Evolutionary conservation across 1,140 invertebrate species (phyloP), one percentile per base, ranked within the genome.

Genomic region (Eufriesea mexicana): DNA sequence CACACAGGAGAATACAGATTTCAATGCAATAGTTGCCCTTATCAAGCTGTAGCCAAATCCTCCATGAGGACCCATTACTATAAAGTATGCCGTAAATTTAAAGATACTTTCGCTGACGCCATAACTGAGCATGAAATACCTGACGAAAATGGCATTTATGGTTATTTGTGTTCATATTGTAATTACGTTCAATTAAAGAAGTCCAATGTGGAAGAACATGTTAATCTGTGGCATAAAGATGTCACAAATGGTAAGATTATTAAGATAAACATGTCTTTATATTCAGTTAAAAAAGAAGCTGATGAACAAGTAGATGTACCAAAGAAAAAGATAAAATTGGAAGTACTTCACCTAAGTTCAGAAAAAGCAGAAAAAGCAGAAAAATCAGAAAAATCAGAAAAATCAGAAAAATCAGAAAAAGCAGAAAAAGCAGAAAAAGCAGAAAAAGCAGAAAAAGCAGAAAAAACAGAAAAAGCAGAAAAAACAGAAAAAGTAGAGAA

Each of bases 1-100:
- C 97, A 97, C 80, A 97, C 96, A 0, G 97, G 97, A 0, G 97
- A 97, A 91, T 97, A 96, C 89, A 94, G 96, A 72, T 95, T 95
- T 80, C 88, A 90, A 6, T 97, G 96, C 92, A 93, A 93, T 12
- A 91, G 94, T 55, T 97, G 96, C 86, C 84, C 90, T 23, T 95
- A 94, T 83, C 91, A 91, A 72, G 92, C 93, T 8, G 90, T 93
- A 14, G 91, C 92, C 2, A 93, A 91, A 70, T 92, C 93, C 14
- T 92, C 94, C 2, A 90, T 96, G 57, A 92, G 91, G 23, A 88
- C 92, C 5, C 96, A 96, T 83, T 94, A 94, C 62, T 93, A 94
- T 49, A 90, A 92, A 78, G 71, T 86, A 0, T 95, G 94, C 79
- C 87, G 90, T 0, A 61, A 90, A 86, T 47, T 81, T 20, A 83